Evolutionary conservation across 2,888 invertebrate species (phyloP), one percentile per base, ranked within the genome.

Genomic region (Branchipolynoe longqiensis): DNA sequence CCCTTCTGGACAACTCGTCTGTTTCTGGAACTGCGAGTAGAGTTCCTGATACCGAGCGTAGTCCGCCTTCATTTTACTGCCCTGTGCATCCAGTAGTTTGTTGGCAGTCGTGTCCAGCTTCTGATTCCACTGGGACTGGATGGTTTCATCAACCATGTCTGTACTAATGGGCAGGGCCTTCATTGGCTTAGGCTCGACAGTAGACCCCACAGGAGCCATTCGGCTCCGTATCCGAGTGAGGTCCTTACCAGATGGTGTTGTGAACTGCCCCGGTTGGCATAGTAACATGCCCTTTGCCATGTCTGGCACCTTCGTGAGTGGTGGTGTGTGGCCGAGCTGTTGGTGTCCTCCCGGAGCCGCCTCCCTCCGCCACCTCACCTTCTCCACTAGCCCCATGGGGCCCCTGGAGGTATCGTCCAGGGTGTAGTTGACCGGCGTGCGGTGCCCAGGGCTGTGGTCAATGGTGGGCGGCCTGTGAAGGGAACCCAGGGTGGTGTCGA

Each of bases 361-460:
- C 4, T 74, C 74, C 28, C 74, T 74, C 41, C 74, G 6, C 4
- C 41, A 4, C 41, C 28, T 69, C 14, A 69, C 69, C n/a, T 69
- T 69, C 14, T 69, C 69, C 28, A 69, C 69, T 3, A 69, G 69
- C 8, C 69, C 38, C 69, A 69, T 69, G 33, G 69, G 69, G n/a
- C 33, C 69, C 28, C 69, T 8, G 3, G 69, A 69, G 18, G 69
- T 69, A n/a, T 74, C 74, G 25, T 74, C 74, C 14, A 40, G 28
- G n/a, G 41, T 40, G n/a, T 74, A 74, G 25, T 74, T 36, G 12
- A 40, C 74, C 4, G 74, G 74, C 6, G 40, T 41, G 25, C 74
- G 2, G 8, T 25, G 40, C 18, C 38, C 38, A 6, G 14, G 28
- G 31, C 33, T 12, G 6, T 69, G 33, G 33, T 28, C 8, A 28